Conservation (phyloP, 2,113 vertebrate species). For the Lutjanus erythropterus region DNA sequence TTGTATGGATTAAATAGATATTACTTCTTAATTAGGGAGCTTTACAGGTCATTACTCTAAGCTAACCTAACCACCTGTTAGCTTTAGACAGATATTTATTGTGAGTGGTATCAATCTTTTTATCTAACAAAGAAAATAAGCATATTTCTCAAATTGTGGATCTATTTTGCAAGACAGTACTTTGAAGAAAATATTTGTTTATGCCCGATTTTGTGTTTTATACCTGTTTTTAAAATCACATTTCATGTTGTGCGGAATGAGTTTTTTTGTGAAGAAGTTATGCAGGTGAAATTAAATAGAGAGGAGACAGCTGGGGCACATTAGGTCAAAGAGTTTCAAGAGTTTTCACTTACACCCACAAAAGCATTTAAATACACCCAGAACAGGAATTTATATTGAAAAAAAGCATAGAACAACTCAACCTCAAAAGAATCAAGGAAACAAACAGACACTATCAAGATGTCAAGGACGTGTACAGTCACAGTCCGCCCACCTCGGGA, state of each 20-base stretch:
- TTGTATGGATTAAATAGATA: no score
- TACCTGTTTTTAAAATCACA: background rate
- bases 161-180: background rate
- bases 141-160: background rate
- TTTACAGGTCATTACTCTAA: background rate
- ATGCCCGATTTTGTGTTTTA: background rate
- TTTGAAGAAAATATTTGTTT: background rate
- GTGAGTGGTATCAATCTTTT: background rate
- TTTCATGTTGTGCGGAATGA: background rate
- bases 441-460: conserved; percentile 28
- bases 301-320: background rate
- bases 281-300: background rate
- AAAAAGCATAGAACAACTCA: conserved; percentile 17
- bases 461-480: conserved; percentile 28
- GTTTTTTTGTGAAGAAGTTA: background rate
- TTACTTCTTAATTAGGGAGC: no score
- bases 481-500: conserved; percentile 6
- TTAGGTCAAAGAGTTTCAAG: conserved; percentile 3
- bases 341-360: conserved; percentile 1
- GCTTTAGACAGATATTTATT: background rate
- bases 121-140: background rate
- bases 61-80: background rate
- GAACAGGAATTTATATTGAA: conserved; percentile 14
- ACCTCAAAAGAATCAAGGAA: conserved; percentile 33
- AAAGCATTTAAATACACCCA: conserved; percentile 20